Evolutionary conservation across 2,113 vertebrate species (phyloP).

Genomic region (Ceuthmochares aereus): DNA sequence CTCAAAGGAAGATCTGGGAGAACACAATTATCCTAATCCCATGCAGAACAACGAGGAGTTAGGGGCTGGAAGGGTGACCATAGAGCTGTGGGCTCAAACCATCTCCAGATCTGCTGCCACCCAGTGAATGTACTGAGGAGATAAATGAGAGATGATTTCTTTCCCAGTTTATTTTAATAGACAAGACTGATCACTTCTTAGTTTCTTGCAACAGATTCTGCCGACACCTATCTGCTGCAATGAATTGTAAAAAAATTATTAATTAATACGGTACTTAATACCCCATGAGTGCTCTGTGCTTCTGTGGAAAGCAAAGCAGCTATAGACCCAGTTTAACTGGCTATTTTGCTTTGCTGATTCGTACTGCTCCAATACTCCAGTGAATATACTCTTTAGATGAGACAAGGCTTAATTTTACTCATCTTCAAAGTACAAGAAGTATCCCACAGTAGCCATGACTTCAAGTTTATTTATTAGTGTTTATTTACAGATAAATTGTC

Average conservation of each 20-base stretch:
- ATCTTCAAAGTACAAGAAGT: not conserved
- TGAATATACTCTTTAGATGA: not conserved
- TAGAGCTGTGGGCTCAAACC: not conserved
- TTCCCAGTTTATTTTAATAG: not conserved
- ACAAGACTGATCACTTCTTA: not conserved
- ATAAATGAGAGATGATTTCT: not conserved
- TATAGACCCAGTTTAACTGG: not conserved
- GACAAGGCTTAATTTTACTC: not conserved
- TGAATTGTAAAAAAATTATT: not conserved
- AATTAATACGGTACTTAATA: conserved; percentile 16
- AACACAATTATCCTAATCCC: not conserved
- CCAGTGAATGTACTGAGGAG: not conserved
- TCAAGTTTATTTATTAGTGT: not conserved
- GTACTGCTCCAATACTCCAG: not conserved
- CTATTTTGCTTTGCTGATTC: conserved; percentile 4
- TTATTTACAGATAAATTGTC: not conserved
- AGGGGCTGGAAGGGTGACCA: not conserved
- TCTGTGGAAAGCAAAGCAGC: conserved; percentile 29
- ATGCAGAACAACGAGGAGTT: not conserved
- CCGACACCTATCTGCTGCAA: not conserved
- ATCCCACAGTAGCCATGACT: not conserved
- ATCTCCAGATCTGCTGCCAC: not conserved
- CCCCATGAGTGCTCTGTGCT: not conserved
- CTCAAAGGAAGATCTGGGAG: not conserved
- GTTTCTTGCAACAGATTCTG: not conserved